Conservation (phyloP, 2,888 invertebrate species). For the Tanypteryx hageni region DNA sequence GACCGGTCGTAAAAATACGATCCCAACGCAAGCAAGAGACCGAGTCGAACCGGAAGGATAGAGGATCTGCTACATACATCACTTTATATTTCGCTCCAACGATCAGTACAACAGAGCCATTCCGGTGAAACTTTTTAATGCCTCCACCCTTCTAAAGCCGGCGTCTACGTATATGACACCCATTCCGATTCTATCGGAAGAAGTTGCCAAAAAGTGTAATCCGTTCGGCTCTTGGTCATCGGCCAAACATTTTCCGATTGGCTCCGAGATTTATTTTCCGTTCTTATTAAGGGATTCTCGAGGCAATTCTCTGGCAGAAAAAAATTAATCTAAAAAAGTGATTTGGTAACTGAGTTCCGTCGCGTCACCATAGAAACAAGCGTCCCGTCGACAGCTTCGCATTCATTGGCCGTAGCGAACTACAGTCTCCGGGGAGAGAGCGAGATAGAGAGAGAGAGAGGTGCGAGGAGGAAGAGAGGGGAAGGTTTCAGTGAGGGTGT, state of each 20-base stretch:
- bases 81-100: neutral
- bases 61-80: neutral
- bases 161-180: conserved; percentile 6
- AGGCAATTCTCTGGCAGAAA: neutral
- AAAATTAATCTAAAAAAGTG: conserved; percentile 5
- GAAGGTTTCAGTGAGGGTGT: neutral
- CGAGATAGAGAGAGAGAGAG: neutral
- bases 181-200: conserved; percentile 1
- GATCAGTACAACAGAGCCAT: neutral
- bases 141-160: neutral
- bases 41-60: neutral
- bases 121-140: neutral
- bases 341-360: conserved; percentile 28
- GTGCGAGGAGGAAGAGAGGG: neutral
- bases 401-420: conserved; percentile 53
- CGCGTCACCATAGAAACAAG: conserved; percentile 39
- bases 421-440: neutral
- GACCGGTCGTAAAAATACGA: neutral
- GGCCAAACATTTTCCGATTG: conserved; percentile 30
- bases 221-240: neutral
- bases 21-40: neutral
- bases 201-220: neutral
- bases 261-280: neutral
- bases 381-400: conserved; percentile 49
- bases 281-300: neutral